Evolutionary conservation across 2,797 vertebrate species (phyloP).

Genomic region (Sebastiscus tertius): DNA sequence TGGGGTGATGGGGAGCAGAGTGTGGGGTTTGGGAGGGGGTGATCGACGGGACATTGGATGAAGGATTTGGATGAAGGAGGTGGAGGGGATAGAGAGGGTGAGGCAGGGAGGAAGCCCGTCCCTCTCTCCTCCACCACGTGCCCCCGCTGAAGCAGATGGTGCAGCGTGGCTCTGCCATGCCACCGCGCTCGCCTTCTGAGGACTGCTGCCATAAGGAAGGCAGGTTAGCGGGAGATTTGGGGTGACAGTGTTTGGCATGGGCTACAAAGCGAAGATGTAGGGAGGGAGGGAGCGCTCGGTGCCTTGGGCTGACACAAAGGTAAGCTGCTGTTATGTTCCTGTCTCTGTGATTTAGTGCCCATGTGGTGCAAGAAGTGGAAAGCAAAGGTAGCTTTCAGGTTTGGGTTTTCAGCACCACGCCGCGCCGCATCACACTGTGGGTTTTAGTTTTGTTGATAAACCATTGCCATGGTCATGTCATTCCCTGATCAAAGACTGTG

Average conservation of each 20-base stretch:
- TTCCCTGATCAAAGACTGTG: slow-evolving; percentile 16
- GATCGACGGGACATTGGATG: slow-evolving; percentile 28
- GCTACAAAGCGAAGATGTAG: slow-evolving; percentile 76
- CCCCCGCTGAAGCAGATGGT: slow-evolving; percentile 73
- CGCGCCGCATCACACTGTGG: background rate
- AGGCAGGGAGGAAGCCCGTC: slow-evolving; percentile 39
- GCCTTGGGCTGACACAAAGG: slow-evolving; percentile 69
- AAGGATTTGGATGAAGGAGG: slow-evolving; percentile 59
- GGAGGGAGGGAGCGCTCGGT: slow-evolving; percentile 53
- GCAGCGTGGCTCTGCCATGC: slow-evolving; percentile 53
- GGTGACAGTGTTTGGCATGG: slow-evolving; percentile 76
- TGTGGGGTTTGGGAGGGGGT: background rate
- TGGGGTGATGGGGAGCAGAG: background rate
- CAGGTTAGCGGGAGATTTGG: slow-evolving; percentile 77
- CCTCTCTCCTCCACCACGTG: slow-evolving; percentile 50
- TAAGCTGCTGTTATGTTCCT: slow-evolving; percentile 75
- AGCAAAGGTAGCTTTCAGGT: slow-evolving; percentile 51
- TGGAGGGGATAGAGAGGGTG: slow-evolving; percentile 32
- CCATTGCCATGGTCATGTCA: background rate
- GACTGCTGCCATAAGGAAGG: slow-evolving; percentile 74
- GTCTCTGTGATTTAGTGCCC: slow-evolving; percentile 73
- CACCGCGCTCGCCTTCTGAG: slow-evolving; percentile 55
- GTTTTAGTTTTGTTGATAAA: slow-evolving; percentile 34
- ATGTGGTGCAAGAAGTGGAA: slow-evolving; percentile 54
- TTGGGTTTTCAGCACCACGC: slow-evolving; percentile 25